Evolutionary conservation across 2,113 vertebrate species (phyloP), one percentile per base, ranked within the genome.

Genomic region (Aptenodytes forsteri): DNA sequence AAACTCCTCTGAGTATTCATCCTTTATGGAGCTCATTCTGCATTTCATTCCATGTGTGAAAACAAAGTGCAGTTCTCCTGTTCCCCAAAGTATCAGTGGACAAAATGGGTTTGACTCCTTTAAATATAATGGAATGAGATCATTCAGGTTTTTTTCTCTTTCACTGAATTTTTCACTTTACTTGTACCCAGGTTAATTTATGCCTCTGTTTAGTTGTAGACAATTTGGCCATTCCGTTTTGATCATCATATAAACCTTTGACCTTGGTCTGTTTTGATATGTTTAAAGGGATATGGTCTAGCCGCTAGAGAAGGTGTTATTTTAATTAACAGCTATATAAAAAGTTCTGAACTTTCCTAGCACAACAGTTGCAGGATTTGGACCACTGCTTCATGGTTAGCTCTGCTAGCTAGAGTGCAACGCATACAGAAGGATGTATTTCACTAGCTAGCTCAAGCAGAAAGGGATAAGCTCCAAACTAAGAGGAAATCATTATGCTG

Each of bases 1-100:
- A 95, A 91, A 36, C 27, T 87, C 97, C 95, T 96, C 69, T 42
- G 96, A 94, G 97, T 80, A 96, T 96, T 97, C 56, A 61, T 91
- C 61, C 94, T 93, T 91, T 90, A 71, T 16, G 70, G 29, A 90
- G 36, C 1, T 4, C 69, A 80, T 84, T 96, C 77, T 85, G 42
- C 38, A 65, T 95, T 87, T 91, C 54, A 83, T 66, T 96, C 83
- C 75, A 97, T 49, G 91, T 97, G 96, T 92, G 91, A 97, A 97
- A 97, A 90, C 21, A 71, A 85, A 96, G 77, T 90, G 80, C 67
- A 70, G 62, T 65, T 91, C 64, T 87, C n/a, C 47, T 46, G 38
- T 58, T 97, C 91, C 95, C 89, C 58, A 67, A 91, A 95, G 94
- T 62, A 92, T 56, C 75, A 81, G 50, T 55, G 40, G 47, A 20